These are phyloP conservation scores for Sycophaga agraensis DNA, from an alignment of 1,140 invertebrate genomes.

Conservation along the genomic window DNA sequence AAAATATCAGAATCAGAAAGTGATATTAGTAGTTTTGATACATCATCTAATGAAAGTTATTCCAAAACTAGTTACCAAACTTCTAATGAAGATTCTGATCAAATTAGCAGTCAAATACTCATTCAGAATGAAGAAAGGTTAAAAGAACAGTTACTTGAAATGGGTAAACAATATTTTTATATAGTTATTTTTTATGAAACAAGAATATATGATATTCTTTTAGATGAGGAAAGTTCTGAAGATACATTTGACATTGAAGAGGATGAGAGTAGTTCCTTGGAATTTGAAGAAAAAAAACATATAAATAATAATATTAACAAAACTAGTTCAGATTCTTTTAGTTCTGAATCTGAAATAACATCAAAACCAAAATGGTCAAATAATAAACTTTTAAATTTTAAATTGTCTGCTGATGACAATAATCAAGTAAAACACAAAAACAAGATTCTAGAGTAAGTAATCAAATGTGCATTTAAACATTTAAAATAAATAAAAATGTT, in stretches of 20 bases:
- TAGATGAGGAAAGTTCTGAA: constrained; percentile 1
- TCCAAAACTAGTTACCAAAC: not conserved
- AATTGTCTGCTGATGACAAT: constrained; percentile 2
- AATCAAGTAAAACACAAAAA: constrained; percentile 7
- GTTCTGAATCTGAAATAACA: constrained; percentile 30
- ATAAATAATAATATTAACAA: not conserved
- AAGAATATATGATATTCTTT: constrained; percentile 3
- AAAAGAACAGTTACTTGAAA: constrained; percentile 26
- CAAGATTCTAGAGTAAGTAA: constrained; percentile 10
- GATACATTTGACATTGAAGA: constrained; percentile 9
- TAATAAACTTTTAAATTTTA: constrained; percentile 3
- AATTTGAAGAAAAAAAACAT: not conserved
- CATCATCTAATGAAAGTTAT: not conserved
- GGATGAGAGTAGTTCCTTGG: not conserved
- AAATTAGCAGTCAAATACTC: not conserved
- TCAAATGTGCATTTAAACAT: not conserved
- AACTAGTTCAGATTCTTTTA: constrained; percentile 32
- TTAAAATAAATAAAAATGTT: not conserved
- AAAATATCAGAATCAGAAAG: not conserved
- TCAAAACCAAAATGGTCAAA: constrained; percentile 23
- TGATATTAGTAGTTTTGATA: constrained; percentile 4
- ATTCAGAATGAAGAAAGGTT: constrained; percentile 16
- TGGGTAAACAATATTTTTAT: constrained; percentile 35
- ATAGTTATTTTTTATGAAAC: constrained; percentile 12
- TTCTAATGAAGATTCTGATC: not conserved